Evolutionary conservation across 2,797 vertebrate genomes (phyloP).

Genomic region (Salmo trutta): DNA sequence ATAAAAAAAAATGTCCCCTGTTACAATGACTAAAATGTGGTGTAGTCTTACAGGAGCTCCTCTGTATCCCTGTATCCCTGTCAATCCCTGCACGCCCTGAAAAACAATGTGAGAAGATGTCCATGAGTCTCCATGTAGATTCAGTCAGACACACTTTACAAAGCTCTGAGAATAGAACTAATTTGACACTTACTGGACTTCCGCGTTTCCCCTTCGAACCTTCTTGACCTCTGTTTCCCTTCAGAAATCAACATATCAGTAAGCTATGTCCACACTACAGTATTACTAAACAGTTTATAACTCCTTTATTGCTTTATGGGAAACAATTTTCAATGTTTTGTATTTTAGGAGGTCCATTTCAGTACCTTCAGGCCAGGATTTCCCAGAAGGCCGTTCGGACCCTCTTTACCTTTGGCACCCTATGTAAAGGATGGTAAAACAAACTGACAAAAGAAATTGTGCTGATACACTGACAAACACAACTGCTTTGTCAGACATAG

Average conservation of each 20-base stretch:
- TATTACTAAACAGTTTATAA: background rate
- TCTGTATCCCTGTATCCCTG: slow-evolving; percentile 69
- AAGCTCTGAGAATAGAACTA: background rate
- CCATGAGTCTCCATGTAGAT: background rate
- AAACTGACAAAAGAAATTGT: background rate
- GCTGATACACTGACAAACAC: background rate
- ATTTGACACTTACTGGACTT: slow-evolving; percentile 58
- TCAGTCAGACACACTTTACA: background rate
- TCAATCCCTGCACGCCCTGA: slow-evolving; percentile 68
- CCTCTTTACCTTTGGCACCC: slow-evolving; percentile 71
- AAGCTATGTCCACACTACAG: background rate
- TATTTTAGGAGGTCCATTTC: background rate
- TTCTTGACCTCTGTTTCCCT: slow-evolving; percentile 70
- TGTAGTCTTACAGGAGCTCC: slow-evolving; percentile 68
- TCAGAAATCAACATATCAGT: slow-evolving; percentile 13
- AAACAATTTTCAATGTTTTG: background rate
- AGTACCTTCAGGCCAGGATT: slow-evolving; percentile 68
- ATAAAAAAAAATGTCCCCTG: background rate
- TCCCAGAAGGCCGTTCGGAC: slow-evolving; percentile 54
- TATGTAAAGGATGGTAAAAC: slow-evolving; percentile 41
- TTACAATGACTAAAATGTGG: background rate
- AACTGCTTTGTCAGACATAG: background rate
- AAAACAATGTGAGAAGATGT: slow-evolving; percentile 4
- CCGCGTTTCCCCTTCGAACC: slow-evolving; percentile 68
- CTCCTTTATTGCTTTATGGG: background rate